Base-by-base conservation (phyloP, 2,797 vertebrate genomes). In the Manis crassicaudata region DNA sequence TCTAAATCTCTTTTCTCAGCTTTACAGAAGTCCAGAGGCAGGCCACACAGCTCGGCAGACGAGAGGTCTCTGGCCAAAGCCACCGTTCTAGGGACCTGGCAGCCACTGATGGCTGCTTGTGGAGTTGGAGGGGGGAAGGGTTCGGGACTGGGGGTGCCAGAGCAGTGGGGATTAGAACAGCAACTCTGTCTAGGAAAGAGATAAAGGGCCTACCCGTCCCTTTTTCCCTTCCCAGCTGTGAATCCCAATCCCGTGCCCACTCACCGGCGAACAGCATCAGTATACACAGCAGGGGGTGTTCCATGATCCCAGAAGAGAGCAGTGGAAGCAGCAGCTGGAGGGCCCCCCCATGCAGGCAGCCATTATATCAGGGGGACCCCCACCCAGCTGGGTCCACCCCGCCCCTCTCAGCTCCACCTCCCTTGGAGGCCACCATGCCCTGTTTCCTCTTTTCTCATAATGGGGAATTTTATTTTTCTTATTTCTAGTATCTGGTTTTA, bases 201-300 rank as follows among this genome's bases (percentile, higher is more conserved):
- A 10, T 4, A 2, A 0, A 13, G 65, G 21, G 12, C 2, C 25
- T 16, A 12, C 27, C 21, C 5, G 14, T 23, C 37, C 43, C 27
- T 17, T 10, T 35, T 68, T 9, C 21, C 90, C 75, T 35, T 72
- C 84, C 54, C 6, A 40, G 35, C 14, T 3, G 0, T 11, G 17
- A 40, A 3, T 58, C 18, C 65, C 9, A 40, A 3, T 58, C 18
- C 65, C 9, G 20, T 29, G 73, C 68, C 18, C 23, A 92, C 97
- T 98, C 83, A 98, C 97, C 96, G 65, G 96, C 86, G 18, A 88
- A n/a, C 83, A 94, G 18, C 86, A 94, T 11, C 82, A 97, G 75
- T 0, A 0, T 18, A 6, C 94, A 97, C 40, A 98, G 83, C 83
- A 97, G 89, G 65, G 37, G 25, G 14, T 93, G 79, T 25, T 76